Evolutionary conservation across 2,888 invertebrate genomes (phyloP).

Genomic region (Icerya purchasi): DNA sequence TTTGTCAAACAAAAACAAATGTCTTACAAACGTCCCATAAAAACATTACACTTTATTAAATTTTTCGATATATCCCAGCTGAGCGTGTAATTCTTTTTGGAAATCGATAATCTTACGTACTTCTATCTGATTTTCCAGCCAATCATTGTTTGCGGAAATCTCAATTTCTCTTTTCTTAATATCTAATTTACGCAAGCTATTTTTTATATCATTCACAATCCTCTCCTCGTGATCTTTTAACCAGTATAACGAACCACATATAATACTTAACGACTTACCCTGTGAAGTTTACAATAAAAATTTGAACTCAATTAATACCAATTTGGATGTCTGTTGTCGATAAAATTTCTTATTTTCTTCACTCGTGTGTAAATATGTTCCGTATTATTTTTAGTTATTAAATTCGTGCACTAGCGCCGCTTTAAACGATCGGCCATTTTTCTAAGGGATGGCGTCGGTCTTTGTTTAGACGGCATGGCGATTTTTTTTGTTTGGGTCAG

Average conservation of each 20-base stretch:
- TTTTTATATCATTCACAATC: constrained; percentile 31
- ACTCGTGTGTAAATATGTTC: no score
- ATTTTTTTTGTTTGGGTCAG: no score
- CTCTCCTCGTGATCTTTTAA: constrained; percentile 46
- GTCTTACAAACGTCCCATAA: no score
- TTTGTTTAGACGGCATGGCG: no score
- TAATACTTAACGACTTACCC: constrained; percentile 84
- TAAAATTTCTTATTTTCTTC: no score
- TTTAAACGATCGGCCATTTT: no score
- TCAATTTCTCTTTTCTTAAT: constrained; percentile 28
- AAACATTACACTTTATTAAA: neutral
- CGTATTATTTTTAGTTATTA: no score
- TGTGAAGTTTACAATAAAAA: constrained; percentile 23
- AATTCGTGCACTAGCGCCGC: no score
- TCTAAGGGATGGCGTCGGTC: no score
- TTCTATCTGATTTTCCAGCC: constrained; percentile 54
- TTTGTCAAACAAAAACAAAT: no score
- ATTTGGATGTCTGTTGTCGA: no score
- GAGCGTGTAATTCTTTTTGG: constrained; percentile 33
- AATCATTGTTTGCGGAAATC: constrained; percentile 32
- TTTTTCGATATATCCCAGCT: constrained; percentile 32
- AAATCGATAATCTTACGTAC: constrained; percentile 41
- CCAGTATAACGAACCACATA: constrained; percentile 83
- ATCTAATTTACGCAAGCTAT: constrained; percentile 33
- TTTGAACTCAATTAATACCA: neutral